phyloP scores from a whole-genome alignment of 2,113 vertebrate genomes.

The Octodon degus region DNA sequence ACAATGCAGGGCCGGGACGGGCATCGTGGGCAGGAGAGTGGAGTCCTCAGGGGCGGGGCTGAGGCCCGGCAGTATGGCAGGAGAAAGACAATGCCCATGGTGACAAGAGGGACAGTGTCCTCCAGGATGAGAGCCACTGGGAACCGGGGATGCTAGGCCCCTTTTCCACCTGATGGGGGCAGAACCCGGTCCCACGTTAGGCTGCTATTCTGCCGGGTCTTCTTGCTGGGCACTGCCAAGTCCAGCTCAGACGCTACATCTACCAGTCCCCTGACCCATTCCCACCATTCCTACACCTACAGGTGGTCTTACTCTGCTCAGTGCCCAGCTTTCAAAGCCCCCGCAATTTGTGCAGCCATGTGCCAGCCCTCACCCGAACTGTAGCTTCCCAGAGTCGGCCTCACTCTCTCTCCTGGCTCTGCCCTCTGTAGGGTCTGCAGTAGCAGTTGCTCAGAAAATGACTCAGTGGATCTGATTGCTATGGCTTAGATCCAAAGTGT shows the following conservation, averaged over 20 bases:
- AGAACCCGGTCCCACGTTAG: background rate
- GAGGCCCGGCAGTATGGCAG: background rate
- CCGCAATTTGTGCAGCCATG: rapidly evolving
- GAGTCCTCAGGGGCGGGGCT: background rate
- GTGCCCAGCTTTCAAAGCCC: background rate
- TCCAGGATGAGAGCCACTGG: rapidly evolving
- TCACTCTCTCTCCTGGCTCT: rapidly evolving
- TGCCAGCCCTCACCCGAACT: rapidly evolving
- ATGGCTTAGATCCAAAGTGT: background rate
- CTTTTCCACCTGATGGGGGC: background rate
- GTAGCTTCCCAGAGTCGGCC: background rate
- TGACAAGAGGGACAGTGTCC: background rate
- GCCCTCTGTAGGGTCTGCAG: background rate
- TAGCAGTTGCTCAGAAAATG: background rate
- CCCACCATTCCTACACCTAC: background rate
- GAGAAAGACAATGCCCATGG: background rate
- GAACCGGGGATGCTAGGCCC: background rate
- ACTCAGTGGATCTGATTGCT: background rate
- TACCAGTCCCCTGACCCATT: too few relatives aligned
- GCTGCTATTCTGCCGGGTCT: background rate
- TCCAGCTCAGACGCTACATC: background rate
- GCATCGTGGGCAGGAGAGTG: background rate
- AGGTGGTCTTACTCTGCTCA: background rate
- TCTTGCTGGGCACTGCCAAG: background rate
- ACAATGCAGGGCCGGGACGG: constrained; percentile 60